A percentile compares a stretch with the other conserved stretches of the same genome.
phyloP scores from a whole-genome alignment of 2,797 vertebrate genomes.

The Silurus lanzhouensis region DNA sequence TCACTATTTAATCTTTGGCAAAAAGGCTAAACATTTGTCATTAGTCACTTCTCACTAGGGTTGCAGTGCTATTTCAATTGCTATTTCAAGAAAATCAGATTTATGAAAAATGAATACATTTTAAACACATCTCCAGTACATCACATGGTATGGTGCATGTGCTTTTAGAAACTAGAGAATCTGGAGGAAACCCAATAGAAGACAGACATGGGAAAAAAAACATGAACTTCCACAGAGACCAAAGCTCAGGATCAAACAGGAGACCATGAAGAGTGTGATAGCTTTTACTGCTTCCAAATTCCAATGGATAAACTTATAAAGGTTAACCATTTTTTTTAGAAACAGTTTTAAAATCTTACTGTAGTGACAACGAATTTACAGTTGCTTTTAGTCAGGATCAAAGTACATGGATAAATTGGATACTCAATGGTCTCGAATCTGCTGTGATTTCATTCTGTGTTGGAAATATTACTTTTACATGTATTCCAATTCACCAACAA shows the following conservation, averaged over 20 bases:
- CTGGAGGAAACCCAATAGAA: neutral
- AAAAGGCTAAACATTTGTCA: neutral
- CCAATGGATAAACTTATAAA: neutral
- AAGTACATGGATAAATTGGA: neutral
- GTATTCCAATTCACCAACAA: neutral
- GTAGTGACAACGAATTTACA: neutral
- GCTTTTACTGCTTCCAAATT: neutral
- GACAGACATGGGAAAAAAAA: neutral
- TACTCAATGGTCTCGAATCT: neutral
- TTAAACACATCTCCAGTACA: neutral
- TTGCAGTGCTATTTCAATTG: neutral
- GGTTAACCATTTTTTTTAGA: too few species aligned
- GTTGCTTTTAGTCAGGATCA: neutral
- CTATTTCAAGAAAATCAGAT: neutral
- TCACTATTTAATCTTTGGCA: neutral
- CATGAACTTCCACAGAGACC: neutral
- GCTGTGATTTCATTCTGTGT: too few species aligned
- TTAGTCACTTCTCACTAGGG: neutral
- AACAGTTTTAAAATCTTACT: neutral
- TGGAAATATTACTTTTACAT: slow-evolving; percentile 2
- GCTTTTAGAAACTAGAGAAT: neutral
- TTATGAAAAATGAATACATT: neutral
- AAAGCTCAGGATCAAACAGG: neutral
- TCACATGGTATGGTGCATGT: neutral
- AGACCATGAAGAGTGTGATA: neutral